These are phyloP conservation scores for Acanthisitta chloris DNA, from an alignment of 2,113 vertebrate genomes.

Conservation along the genomic window DNA sequence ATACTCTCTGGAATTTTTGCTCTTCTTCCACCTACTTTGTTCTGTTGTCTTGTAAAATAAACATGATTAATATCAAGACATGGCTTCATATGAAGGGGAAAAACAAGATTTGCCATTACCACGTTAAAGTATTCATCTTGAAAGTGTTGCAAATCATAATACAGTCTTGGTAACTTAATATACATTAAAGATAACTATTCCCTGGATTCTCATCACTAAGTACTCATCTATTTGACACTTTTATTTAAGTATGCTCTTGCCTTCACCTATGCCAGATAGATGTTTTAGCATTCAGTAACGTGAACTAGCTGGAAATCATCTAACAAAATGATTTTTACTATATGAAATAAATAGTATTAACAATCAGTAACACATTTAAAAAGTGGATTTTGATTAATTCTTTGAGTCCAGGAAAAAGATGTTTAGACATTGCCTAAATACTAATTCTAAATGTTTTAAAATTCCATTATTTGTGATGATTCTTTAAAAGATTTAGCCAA, in stretches of 20 bases:
- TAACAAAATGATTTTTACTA: neutral
- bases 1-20: neutral
- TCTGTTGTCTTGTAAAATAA: neutral
- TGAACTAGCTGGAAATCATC: neutral
- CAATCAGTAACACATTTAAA: neutral
- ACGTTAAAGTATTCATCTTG: neutral
- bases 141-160: neutral
- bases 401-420: neutral
- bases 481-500: neutral
- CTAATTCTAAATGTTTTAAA: neutral
- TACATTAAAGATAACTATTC: neutral
- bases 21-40: neutral
- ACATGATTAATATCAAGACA: neutral
- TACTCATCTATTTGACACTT: neutral
- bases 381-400: neutral
- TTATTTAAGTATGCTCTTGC: neutral
- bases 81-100: neutral
- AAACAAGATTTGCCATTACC: neutral
- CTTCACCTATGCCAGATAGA: neutral
- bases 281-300: neutral
- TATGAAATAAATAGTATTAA: neutral
- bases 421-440: neutral
- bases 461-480: neutral
- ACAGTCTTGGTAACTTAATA: neutral
- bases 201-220: neutral